Evolutionary conservation across 2,888 invertebrate species (phyloP).

Genomic region (Andrena marginata): DNA sequence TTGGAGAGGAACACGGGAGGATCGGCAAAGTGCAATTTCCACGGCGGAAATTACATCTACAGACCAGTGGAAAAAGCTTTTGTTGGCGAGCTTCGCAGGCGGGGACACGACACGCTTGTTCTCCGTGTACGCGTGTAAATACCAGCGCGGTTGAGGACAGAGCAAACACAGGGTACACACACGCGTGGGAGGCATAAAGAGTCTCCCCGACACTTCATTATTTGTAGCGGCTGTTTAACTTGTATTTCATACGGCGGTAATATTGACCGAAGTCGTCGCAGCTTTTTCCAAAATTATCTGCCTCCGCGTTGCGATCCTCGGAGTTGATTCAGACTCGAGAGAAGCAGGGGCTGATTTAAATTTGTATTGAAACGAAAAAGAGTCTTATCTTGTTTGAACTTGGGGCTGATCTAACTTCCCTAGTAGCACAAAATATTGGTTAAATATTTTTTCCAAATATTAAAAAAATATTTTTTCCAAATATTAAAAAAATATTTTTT

Average conservation of each 20-base stretch:
- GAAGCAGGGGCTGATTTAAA: no score
- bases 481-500: no score
- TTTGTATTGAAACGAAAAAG: no score
- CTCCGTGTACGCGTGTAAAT: background rate
- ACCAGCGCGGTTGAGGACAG: background rate
- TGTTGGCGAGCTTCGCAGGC: conserved; percentile 31
- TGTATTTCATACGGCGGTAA: background rate
- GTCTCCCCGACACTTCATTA: conserved; percentile 11
- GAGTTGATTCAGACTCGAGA: no score
- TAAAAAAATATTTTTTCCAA: no score
- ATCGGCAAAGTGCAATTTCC: conserved; percentile 69
- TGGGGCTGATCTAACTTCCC: no score
- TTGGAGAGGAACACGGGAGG: conserved; percentile 40
- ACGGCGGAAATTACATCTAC: conserved; percentile 72
- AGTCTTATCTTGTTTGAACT: no score
- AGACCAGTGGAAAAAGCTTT: conserved; percentile 43
- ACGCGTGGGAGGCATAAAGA: background rate
- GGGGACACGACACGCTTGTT: conserved; percentile 1
- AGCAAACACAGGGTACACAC: background rate
- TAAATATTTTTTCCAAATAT: no score
- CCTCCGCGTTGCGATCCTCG: no score
- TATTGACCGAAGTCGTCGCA: background rate
- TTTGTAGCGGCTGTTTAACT: background rate
- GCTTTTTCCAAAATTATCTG: background rate
- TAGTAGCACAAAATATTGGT: no score